Conservation (phyloP, 2,888 invertebrate species). For the Polyommatus icarus region DNA sequence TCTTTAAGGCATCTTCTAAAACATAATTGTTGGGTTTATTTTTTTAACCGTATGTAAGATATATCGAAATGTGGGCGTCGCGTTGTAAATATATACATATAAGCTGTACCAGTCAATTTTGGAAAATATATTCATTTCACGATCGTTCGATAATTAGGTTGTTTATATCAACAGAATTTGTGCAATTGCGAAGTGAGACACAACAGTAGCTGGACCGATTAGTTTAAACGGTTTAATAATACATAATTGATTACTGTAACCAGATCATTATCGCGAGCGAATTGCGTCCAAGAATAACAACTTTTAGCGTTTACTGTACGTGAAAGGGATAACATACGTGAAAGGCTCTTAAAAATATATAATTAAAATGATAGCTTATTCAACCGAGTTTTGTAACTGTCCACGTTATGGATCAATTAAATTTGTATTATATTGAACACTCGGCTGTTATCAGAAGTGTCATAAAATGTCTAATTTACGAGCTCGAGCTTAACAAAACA, state of each 20-base stretch:
- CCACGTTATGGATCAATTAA: constrained; percentile 29
- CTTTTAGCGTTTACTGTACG: constrained; percentile 44
- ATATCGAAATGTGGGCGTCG: no score
- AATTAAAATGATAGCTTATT: constrained; percentile 45
- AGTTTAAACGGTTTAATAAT: constrained; percentile 73
- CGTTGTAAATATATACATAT: no score
- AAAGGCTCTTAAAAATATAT: constrained; percentile 42
- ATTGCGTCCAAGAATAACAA: constrained; percentile 52
- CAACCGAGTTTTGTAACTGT: constrained; percentile 33
- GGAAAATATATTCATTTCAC: background rate
- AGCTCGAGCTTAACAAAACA: background rate
- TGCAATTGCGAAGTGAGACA: background rate
- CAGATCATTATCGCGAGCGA: constrained; percentile 56
- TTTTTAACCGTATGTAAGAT: no score
- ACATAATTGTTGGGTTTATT: no score
- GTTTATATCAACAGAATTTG: constrained; percentile 1
- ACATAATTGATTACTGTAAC: constrained; percentile 67
- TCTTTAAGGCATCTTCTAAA: no score
- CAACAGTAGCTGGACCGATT: constrained; percentile 53
- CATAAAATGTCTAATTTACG: constrained; percentile 21
- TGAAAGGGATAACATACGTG: constrained; percentile 44
- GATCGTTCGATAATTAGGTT: background rate
- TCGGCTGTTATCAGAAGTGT: constrained; percentile 2
- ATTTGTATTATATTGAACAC: constrained; percentile 17
- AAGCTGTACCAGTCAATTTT: no score